Base-by-base conservation (phyloP, 2,888 invertebrate genomes). In the Acrobasis repandana region DNA sequence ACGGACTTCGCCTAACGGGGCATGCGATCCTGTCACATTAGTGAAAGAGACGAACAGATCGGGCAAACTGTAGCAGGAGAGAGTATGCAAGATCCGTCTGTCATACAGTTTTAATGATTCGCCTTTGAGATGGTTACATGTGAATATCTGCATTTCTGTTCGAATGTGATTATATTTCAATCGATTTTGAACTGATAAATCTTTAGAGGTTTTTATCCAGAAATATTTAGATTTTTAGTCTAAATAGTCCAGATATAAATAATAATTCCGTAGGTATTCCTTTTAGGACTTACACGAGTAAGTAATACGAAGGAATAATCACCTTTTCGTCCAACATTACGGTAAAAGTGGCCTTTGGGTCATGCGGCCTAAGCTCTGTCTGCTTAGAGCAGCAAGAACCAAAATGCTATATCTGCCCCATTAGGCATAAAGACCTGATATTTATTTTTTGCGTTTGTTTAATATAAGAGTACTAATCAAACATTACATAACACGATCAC, bases 11-110 rank as follows among this genome's bases (percentile, higher is more conserved):
- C 79, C 77, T 85, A 91, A 89, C 90, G 82, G 89, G 85, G 85
- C 89, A 82, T 89, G 83, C 85, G 82, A 83, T 83, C 81, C 81
- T 85, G 88, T 89, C 90, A 89, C 89, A 89, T 90, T 90, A 88
- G 76, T 75, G 89, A 90, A 85, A 88, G 85, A 87, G 90, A 90
- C 88, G 90, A 90, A 90, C 90, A 90, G 87, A 88, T 83, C 86
- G 86, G 89, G 89, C 90, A 90, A 89, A 87, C 85, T 76, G 79
- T 78, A 77, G 86, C 77, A 76, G 73, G 88, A 90, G 80, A 74
- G 87, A 79, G 90, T n/a, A 90, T 14, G 54, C 84, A 85, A 85
- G 85, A 36, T n/a, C 11, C 80, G 82, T 83, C 83, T 80, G 83
- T 83, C 74, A 74, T 81, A 69, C 67, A 85, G 87, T 88, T 89